Conservation (phyloP, 2,888 invertebrate species). For the Pemphredon lugubris region DNA sequence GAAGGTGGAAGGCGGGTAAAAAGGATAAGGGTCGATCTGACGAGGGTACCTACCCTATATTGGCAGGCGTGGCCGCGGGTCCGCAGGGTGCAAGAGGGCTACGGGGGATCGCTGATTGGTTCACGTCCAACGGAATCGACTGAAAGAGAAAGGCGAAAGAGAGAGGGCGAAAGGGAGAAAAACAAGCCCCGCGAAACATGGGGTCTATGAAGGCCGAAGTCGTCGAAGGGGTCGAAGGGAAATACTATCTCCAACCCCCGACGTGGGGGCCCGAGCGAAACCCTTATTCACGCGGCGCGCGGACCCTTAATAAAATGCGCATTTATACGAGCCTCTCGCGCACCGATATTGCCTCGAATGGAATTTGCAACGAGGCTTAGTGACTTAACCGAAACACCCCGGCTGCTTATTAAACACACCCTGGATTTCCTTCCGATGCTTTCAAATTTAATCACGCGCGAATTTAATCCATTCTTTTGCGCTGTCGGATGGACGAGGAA, state of each 20-base stretch:
- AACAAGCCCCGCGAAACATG: constrained; percentile 36
- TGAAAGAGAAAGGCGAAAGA: constrained; percentile 50
- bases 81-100: constrained; percentile 74
- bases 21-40: constrained; percentile 75
- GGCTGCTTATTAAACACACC: constrained; percentile 37
- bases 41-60: constrained; percentile 79
- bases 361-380: constrained; percentile 65
- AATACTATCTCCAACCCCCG: constrained; percentile 49
- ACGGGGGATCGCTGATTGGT: constrained; percentile 78
- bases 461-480: neutral
- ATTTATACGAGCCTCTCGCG: constrained; percentile 71
- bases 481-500: too few species aligned
- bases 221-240: constrained; percentile 63
- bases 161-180: constrained; percentile 15
- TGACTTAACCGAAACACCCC: constrained; percentile 41
- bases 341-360: constrained; percentile 63
- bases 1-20: constrained; percentile 61
- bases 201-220: constrained; percentile 48
- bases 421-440: constrained; percentile 7
- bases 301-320: constrained; percentile 77
- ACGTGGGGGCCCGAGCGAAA: constrained; percentile 46
- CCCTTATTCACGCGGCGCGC: constrained; percentile 64
- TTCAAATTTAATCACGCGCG: constrained; percentile 21
- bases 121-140: constrained; percentile 69
- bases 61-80: constrained; percentile 80